Percentiles rank a stretch among this genome's conserved stretches.
phyloP scores from a whole-genome alignment of 2,113 vertebrate species.

The Polypterus bichir region DNA sequence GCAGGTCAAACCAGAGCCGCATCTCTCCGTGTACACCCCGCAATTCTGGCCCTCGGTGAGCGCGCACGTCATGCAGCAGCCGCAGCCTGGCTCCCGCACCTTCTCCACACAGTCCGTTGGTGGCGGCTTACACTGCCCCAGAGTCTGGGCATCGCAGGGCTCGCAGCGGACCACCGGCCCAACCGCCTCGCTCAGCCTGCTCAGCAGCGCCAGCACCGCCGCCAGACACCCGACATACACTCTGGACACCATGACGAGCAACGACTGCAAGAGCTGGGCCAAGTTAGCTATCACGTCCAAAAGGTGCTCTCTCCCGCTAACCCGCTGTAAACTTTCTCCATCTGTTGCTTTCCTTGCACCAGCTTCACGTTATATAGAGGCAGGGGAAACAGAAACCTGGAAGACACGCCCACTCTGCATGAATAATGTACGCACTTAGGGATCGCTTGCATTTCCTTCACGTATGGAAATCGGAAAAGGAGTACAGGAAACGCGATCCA shows the following conservation, averaged over 20 bases:
- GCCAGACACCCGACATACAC: conserved; percentile 47
- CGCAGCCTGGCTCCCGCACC: conserved; percentile 79
- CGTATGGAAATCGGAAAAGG: no score
- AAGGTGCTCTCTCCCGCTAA: conserved; percentile 25
- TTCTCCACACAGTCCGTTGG: conserved; percentile 58
- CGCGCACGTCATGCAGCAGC: conserved; percentile 84
- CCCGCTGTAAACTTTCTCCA: conserved; percentile 35
- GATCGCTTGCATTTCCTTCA: conserved; percentile 22
- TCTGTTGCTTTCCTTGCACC: conserved; percentile 32
- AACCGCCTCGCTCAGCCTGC: conserved; percentile 37
- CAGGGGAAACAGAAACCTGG: conserved; percentile 35
- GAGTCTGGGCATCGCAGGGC: conserved; percentile 63
- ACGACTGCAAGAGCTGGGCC: conserved; percentile 26
- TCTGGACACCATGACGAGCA: conserved; percentile 55
- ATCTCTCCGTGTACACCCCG: conserved; percentile 80
- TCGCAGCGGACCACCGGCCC: conserved; percentile 76
- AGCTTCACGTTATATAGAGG: conserved; percentile 65
- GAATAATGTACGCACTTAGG: conserved; percentile 39
- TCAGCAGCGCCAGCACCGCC: conserved; percentile 40
- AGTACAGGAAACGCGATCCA: no score
- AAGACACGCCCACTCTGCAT: conserved; percentile 68
- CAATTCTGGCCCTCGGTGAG: conserved; percentile 56
- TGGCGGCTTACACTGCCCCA: conserved; percentile 63
- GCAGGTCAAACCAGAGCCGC: conserved; percentile 64
- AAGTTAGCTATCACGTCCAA: conserved; percentile 38